Conservation (phyloP, 2,113 vertebrate genomes). For the Struthidea cinerea region DNA sequence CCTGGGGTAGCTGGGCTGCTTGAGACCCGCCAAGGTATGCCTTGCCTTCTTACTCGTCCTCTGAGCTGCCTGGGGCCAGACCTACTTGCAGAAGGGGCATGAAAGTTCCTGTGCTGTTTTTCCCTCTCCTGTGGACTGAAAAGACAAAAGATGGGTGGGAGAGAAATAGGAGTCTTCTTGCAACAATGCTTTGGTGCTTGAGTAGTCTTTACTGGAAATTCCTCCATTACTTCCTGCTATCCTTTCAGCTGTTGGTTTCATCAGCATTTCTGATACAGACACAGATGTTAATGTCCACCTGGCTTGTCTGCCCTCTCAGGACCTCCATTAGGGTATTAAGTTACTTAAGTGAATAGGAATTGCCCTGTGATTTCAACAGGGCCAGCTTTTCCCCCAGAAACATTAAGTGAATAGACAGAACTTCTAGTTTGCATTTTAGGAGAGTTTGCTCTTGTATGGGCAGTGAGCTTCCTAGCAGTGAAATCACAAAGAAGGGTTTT, state of each 20-base stretch:
- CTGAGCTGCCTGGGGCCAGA: not conserved
- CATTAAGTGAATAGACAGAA: not conserved
- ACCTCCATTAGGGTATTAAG: not conserved
- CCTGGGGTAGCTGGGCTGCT: not conserved
- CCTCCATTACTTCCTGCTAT: accelerated
- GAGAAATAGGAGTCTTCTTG: not conserved
- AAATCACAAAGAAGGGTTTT: not conserved
- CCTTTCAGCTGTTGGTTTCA: not conserved
- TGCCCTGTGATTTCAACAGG: not conserved
- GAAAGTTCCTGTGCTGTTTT: not conserved
- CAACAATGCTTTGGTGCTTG: not conserved
- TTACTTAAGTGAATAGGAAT: not conserved
- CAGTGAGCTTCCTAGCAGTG: not conserved
- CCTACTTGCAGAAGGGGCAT: not conserved
- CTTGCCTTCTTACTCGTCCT: not conserved
- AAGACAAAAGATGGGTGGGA: not conserved
- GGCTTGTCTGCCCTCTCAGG: not conserved
- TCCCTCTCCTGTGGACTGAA: not conserved
- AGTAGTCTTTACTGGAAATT: not conserved
- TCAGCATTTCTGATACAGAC: not conserved
- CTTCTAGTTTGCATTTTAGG: not conserved
- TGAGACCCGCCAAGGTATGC: not conserved
- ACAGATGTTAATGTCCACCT: not conserved
- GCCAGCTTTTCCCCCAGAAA: not conserved
- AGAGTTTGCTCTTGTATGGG: not conserved